Evolutionary conservation across 1,140 invertebrate genomes (phyloP).

Genomic region (Achroia grisella): DNA sequence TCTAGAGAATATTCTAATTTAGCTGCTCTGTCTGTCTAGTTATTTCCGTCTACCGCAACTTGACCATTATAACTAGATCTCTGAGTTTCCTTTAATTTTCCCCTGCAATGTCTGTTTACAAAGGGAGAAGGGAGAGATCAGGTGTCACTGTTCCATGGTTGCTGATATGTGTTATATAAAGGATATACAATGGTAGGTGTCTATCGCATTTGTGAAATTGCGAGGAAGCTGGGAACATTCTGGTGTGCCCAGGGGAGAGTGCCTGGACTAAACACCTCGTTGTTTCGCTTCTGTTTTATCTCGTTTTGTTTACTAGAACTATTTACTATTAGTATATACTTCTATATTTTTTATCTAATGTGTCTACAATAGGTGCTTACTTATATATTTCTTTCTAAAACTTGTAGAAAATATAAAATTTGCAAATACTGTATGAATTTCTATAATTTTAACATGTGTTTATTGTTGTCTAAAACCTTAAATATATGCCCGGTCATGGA

Average conservation of each 20-base stretch:
- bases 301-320: conserved; percentile 24
- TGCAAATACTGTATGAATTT: no score
- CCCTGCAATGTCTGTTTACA: conserved; percentile 13
- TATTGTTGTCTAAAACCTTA: no score
- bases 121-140: conserved; percentile 13
- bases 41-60: conserved; percentile 49
- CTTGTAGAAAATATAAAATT: no score
- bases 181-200: conserved; percentile 31
- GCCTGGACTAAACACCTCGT: conserved; percentile 62
- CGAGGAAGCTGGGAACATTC: conserved; percentile 39
- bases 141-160: conserved; percentile 39
- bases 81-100: conserved; percentile 9
- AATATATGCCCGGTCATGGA: no score
- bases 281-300: conserved; percentile 48
- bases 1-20: conserved; percentile 62
- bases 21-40: conserved; percentile 51
- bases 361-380: no score
- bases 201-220: conserved; percentile 60
- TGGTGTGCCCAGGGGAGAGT: conserved; percentile 45
- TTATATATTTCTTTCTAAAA: no score
- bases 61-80: conserved; percentile 36
- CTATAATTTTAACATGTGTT: no score
- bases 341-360: no score
- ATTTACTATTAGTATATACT: no score
- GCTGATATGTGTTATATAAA: conserved; percentile 22